phyloP scores from a whole-genome alignment of 2,113 vertebrate genomes.

The Nibea coibor region DNA sequence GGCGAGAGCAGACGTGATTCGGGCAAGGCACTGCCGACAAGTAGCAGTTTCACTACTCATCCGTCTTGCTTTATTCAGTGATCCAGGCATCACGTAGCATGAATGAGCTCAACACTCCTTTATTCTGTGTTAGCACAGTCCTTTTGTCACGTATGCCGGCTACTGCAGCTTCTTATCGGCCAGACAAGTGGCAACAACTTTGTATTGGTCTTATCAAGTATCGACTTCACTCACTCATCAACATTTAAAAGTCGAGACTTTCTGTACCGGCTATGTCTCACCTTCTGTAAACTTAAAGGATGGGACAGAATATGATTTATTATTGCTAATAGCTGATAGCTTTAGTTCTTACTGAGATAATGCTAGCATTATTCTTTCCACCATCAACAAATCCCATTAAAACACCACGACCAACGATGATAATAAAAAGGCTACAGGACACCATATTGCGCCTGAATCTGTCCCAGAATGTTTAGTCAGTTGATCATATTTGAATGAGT shows the following conservation, averaged over 20 bases:
- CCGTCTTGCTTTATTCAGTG: neutral
- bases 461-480: neutral
- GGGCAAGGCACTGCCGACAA: neutral
- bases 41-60: neutral
- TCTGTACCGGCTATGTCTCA: neutral
- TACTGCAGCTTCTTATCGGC: neutral
- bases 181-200: neutral
- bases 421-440: too few relatives aligned
- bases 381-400: too few relatives aligned
- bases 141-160: neutral
- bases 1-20: neutral
- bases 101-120: slow-evolving; percentile 27
- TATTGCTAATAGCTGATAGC: neutral
- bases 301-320: neutral
- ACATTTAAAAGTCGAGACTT: neutral
- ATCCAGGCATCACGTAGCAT: neutral
- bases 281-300: slow-evolving; percentile 22
- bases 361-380: neutral
- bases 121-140: neutral
- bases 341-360: neutral
- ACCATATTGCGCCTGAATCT: neutral
- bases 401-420: too few relatives aligned
- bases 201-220: slow-evolving; percentile 12
- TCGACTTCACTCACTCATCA: neutral
- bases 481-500: neutral